phyloP scores from a whole-genome alignment of 2,797 vertebrate species.

The Todus mexicanus region DNA sequence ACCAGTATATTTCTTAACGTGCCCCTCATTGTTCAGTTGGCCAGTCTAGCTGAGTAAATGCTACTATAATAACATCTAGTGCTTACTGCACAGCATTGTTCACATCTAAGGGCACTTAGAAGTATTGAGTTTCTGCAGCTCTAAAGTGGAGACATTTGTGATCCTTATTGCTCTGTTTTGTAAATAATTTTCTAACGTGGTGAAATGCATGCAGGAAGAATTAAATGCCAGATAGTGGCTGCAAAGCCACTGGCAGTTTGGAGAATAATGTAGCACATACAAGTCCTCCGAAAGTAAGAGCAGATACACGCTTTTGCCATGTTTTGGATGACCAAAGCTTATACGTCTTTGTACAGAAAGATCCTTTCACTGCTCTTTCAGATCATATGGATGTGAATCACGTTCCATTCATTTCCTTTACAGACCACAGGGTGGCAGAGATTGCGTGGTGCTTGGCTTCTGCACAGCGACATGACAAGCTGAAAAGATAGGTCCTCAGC shows the following conservation, averaged over 20 bases:
- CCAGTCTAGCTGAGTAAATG: background rate
- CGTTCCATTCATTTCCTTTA: background rate
- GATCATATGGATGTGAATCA: background rate
- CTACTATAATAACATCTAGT: background rate
- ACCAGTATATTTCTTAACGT: background rate
- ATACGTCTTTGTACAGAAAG: background rate
- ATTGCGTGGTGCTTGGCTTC: background rate
- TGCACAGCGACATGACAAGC: background rate
- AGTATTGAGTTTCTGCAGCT: background rate
- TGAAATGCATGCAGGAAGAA: background rate
- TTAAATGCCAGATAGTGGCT: background rate
- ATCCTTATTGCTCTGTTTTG: background rate
- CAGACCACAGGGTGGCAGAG: conserved; percentile 11
- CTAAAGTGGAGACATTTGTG: background rate
- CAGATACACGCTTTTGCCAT: background rate
- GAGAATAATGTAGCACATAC: background rate
- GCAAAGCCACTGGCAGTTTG: background rate
- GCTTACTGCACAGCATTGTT: background rate
- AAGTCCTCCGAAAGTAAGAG: background rate
- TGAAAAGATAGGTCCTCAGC: background rate
- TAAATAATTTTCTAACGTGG: background rate
- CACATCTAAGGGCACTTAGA: background rate
- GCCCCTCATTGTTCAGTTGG: background rate
- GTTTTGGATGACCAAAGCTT: background rate
- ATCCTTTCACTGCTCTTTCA: background rate